Evolutionary conservation across 2,797 vertebrate genomes (phyloP), one percentile per base, ranked within the genome.

Genomic region (Buceros bicornis): DNA sequence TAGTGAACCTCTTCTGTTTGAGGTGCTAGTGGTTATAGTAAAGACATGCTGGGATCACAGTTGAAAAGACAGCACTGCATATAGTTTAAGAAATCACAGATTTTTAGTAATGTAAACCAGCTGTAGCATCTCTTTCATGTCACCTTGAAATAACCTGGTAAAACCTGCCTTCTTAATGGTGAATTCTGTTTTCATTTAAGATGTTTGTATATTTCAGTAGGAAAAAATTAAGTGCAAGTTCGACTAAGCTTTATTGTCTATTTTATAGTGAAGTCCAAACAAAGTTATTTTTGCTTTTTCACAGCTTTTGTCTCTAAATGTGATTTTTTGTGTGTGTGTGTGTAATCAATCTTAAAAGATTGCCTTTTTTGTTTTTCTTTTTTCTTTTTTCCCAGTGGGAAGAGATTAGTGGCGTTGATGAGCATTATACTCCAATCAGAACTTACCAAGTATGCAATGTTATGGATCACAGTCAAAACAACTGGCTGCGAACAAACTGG

Each of bases 391-490:
- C 56, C 16, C 97, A 99, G 99, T 99, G 99, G 99, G 99, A 99
- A 98, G 99, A 99, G 97, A 99, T 99, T 95, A 99, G 99, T 60
- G 99, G 99, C 54, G 99, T 99, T 85, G 99, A 99, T 90, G 99
- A 99, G 93, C 99, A 99, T 95, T 99, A 99, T 97, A 99, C 99
- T 64, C 99, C 99, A 3, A 99, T 99, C 97, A 98, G 99, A 97
- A 99, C 99, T 79, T 99, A 99, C 97, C 99, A 99, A 97, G 99
- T 99, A 90, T 99, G 99, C 98, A 99, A 99, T 64, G 99, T 99
- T 93, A 99, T 99, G 99, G 99, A 99, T 95, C 99, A 99, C 90
- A 99, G 99, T 97, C 99, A 99, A 97, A 99, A 99, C 98, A 99
- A 99, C 93, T 99, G 99, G 99, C 98, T 99, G 96, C 98, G 99